Conservation (phyloP, 2,113 vertebrate genomes). For the Phyllostomus hastatus region DNA sequence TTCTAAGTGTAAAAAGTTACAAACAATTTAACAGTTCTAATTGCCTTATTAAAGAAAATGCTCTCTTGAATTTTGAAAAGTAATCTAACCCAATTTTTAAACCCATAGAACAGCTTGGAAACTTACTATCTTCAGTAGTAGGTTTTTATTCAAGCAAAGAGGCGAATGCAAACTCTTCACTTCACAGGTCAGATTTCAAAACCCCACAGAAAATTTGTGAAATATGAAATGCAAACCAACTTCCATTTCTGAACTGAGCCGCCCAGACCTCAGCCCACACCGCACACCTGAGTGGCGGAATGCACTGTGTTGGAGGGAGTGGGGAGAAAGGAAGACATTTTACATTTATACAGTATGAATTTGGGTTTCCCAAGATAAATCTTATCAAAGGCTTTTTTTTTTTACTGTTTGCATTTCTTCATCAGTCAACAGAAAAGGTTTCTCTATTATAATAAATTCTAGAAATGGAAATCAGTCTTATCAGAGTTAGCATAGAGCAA, state of each 20-base stretch:
- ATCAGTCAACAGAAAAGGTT: not conserved
- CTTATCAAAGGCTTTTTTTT: not conserved
- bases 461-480: not conserved
- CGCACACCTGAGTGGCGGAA: not conserved
- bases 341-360: not conserved
- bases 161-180: not conserved
- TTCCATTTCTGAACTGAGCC: not conserved
- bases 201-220: not conserved
- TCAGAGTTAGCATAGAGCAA: constrained; percentile 8
- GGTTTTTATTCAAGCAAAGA: constrained; percentile 35
- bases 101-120: not conserved
- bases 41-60: not conserved
- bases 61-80: constrained; percentile 33
- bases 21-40: not conserved
- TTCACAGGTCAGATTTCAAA: constrained; percentile 18
- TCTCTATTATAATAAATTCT: not conserved
- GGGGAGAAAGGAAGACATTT: not conserved
- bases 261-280: not conserved
- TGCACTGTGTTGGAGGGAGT: not conserved
- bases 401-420: not conserved
- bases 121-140: not conserved
- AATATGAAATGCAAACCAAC: not conserved
- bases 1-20: not conserved
- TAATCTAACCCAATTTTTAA: constrained; percentile 37
- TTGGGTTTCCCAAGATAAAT: not conserved